Base-by-base conservation (phyloP, 2,113 vertebrate species). In the Gracilinanus agilis region DNA sequence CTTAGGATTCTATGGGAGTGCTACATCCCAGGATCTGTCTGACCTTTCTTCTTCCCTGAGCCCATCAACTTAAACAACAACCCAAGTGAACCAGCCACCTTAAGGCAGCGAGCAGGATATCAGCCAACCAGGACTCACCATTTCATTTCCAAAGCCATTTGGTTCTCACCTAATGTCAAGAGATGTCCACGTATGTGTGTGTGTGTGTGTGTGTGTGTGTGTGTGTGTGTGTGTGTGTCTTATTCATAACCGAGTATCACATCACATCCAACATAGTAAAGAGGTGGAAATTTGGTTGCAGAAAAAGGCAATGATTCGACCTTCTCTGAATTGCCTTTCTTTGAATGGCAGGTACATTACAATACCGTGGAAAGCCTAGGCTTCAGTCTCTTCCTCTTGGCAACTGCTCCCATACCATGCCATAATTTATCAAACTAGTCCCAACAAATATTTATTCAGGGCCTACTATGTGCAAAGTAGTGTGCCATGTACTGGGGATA, bases 331-430 rank as follows among this genome's bases (percentile, higher is more conserved):
- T 95, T 23, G 90, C 58, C 67, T 94, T 94, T 97, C 94, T 3
- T 13, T 91, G 95, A 95, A 97, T 96, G 97, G 93, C 90, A 96
- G 61, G 96, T 94, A 95, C 94, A 93, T 95, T 93, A 96, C 91
- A 94, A 93, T 97, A 91, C 92, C 24, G 3, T 91, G 90, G 75
- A 94, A 95, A 93, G 91, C 89, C n/a, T 58, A 94, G 89, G 24
- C 23, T 53, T 53, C 23, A 90, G 44, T 61, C 55, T 95, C 93
- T 97, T 97, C 97, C 97, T 95, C 89, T 61, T 97, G 97, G 97
- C 97, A 91, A 90, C 89, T 91, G 53, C 92, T 94, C 53, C 27
- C 24, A 53, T 27, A 29, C 94, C 95, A 25, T 97, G 93, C 94
- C 12, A 1, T 95, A 95, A 89, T 94, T 97, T 25, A 90, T 90